Conservation (phyloP, 64 coral and sea anemone species). For the Cladopsammia gracilis region DNA sequence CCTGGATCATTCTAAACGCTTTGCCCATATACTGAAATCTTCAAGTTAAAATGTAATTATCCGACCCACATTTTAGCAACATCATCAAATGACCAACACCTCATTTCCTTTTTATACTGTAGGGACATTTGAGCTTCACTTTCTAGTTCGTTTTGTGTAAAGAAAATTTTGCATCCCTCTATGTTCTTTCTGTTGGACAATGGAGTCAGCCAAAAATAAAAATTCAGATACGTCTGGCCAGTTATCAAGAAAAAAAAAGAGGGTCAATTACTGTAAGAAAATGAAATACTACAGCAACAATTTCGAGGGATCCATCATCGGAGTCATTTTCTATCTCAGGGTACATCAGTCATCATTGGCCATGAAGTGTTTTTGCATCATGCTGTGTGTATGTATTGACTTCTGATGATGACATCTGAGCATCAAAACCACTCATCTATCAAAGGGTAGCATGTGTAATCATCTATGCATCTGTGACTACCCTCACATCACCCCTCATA, state of each 20-base stretch:
- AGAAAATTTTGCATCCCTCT: neutral
- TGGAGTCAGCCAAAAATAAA: neutral
- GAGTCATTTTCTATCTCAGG: constrained; percentile 2
- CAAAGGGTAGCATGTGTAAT: constrained; percentile 48
- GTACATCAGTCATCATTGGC: constrained; percentile 21
- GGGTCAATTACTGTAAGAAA: constrained; percentile 12
- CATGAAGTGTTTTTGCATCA: constrained; percentile 52
- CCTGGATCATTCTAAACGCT: too few relatives aligned
- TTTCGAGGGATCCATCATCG: constrained; percentile 41
- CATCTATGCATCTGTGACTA: constrained; percentile 74
- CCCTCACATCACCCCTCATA: constrained; percentile 54
- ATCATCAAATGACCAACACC: too few relatives aligned
- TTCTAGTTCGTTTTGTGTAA: too few relatives aligned
- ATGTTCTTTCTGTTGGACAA: neutral
- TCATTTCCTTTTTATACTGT: too few relatives aligned
- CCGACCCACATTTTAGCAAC: too few relatives aligned
- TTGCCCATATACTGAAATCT: too few relatives aligned
- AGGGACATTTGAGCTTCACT: too few relatives aligned
- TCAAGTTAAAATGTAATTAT: too few relatives aligned
- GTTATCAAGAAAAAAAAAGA: neutral
- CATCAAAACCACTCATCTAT: constrained; percentile 65
- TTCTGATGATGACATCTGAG: constrained; percentile 74
- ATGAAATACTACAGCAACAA: constrained; percentile 29
- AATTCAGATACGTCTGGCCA: neutral
- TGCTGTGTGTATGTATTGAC: constrained; percentile 51